phyloP scores from a whole-genome alignment of 2,113 vertebrate genomes.

The Corynorhinus townsendii region DNA sequence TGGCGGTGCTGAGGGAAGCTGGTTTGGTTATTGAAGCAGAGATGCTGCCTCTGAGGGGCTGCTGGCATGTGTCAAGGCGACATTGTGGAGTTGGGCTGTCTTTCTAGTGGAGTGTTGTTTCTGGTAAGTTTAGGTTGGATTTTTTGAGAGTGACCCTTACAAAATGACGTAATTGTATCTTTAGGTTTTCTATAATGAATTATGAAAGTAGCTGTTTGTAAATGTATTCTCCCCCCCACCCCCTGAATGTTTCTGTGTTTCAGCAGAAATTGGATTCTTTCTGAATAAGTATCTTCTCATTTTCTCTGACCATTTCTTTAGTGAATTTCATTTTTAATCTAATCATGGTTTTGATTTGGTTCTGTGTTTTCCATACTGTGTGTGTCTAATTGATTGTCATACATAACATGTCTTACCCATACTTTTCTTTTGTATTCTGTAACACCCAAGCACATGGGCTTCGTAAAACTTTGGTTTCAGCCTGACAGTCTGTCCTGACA shows the following conservation, averaged over 20 bases:
- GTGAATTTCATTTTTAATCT: background rate
- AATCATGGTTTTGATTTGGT: background rate
- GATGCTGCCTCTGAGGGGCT: background rate
- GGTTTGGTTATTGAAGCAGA: background rate
- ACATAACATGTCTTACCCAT: background rate
- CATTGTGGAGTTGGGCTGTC: background rate
- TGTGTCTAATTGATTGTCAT: background rate
- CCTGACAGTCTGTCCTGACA: background rate
- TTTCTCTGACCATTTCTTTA: background rate
- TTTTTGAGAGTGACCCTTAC: background rate
- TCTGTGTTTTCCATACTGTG: background rate
- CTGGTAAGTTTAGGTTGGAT: background rate
- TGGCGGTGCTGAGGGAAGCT: background rate
- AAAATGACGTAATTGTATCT: background rate
- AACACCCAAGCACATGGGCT: too few species aligned
- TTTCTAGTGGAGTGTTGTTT: background rate
- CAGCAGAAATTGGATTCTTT: background rate
- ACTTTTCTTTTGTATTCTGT: background rate
- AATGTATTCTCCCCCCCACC: background rate
- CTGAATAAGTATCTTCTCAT: background rate
- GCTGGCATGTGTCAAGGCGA: background rate
- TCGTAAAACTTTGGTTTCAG: background rate
- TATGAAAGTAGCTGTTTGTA: background rate
- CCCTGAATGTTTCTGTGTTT: background rate
- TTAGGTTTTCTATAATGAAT: background rate